phyloP scores from a whole-genome alignment of 2,888 invertebrate species.

The Hemicrepidius hirtus region DNA sequence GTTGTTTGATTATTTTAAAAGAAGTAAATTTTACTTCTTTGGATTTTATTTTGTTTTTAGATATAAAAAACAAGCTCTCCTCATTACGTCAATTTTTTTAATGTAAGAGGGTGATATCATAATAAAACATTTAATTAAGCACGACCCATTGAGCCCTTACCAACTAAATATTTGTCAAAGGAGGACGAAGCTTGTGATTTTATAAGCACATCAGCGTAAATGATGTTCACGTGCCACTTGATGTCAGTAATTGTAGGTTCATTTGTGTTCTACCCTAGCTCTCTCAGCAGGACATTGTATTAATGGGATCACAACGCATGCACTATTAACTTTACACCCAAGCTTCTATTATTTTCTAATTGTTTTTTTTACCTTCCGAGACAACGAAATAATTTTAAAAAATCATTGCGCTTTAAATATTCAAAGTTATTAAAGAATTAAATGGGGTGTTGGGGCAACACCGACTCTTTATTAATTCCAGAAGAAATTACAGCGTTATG shows the following conservation, averaged over 20 bases:
- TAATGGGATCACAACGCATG: constrained; percentile 52
- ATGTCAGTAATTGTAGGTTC: constrained; percentile 57
- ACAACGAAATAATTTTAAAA: too few relatives aligned
- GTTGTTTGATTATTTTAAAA: constrained; percentile 15
- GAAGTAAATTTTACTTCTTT: too few relatives aligned
- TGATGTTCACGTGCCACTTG: constrained; percentile 57
- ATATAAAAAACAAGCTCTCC: too few relatives aligned
- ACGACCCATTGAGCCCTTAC: constrained; percentile 21
- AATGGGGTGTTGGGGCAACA: too few relatives aligned
- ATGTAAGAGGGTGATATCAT: not conserved
- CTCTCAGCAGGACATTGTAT: constrained; percentile 51
- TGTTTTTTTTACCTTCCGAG: constrained; percentile 20
- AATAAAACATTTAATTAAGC: constrained; percentile 28
- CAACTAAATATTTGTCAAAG: constrained; percentile 38
- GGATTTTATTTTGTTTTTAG: not conserved
- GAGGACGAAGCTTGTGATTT: constrained; percentile 47
- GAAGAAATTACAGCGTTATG: too few relatives aligned
- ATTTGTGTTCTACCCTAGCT: constrained; percentile 50
- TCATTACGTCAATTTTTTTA: not conserved
- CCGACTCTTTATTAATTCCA: too few relatives aligned
- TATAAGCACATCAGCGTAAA: constrained; percentile 47
- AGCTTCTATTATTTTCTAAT: constrained; percentile 36
- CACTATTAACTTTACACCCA: constrained; percentile 56
- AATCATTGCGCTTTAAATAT: too few relatives aligned
- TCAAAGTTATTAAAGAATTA: too few relatives aligned